Base-by-base conservation (phyloP, 2,888 invertebrate species). In the Aspidiotus rigidus region DNA sequence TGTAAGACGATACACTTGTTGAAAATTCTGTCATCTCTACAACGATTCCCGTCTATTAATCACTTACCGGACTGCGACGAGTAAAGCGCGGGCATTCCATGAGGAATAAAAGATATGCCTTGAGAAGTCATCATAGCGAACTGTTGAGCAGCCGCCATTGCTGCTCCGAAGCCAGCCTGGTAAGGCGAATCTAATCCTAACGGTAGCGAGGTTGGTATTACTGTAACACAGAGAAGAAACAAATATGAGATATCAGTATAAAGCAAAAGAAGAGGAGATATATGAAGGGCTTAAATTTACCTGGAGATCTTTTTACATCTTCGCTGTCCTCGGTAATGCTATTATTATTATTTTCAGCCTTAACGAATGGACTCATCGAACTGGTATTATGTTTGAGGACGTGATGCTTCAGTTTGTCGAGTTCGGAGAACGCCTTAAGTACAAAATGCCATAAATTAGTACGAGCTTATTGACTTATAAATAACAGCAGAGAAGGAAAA, bases 351-450 rank as follows among this genome's bases (percentile, higher is more conserved):
- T 75, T 77, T 0, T 78, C 77, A 72, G 75, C 75, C 16, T 73
- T 73, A 62, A 73, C 71, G 13, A 73, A 69, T 8, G 74, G 73
- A 72, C 81, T 79, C 53, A 85, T 79, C 9, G 82, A 83, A 13
- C 83, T 82, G 39, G 82, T 82, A 74, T 83, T 84, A 76, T 89
- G 89, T 76, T 88, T 88, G 15, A 85, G 82, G 49, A 88, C 83
- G 78, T 89, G 89, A 0, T 84, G 82, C 41, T 85, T 81, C 59
- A 89, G 78, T 69, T 86, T 82, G 70, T 86, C 85, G 64, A 86
- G 78, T 74, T 88, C 87, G n/a, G 87, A 86, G 77, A 87, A 88
- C 0, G 87, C 87, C 80, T 82, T 73, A 16, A 74, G 74, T 71
- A 55, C 41, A 10, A 70, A 42, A 15, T 3, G 49, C 2, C n/a